Evolutionary conservation across 1,140 invertebrate genomes (phyloP).

Genomic region (Orchestia grillus): DNA sequence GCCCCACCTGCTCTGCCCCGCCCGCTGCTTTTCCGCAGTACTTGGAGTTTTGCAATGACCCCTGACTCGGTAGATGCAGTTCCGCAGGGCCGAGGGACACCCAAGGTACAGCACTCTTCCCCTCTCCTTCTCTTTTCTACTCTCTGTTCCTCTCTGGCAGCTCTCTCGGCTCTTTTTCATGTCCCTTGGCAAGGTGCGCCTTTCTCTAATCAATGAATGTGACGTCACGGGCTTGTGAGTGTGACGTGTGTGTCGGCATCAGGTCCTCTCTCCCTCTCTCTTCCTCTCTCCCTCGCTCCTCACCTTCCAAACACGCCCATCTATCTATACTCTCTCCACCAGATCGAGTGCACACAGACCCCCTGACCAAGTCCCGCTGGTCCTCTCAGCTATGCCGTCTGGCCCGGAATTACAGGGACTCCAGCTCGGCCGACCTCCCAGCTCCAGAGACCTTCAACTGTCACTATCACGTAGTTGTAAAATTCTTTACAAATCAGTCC

Average conservation of each 20-base stretch:
- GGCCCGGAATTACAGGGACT: background rate
- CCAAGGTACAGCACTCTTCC: background rate
- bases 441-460: background rate
- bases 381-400: background rate
- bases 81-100: background rate
- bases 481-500: background rate
- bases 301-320: background rate
- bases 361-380: background rate
- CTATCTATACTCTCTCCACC: background rate
- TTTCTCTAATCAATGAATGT: constrained; percentile 54
- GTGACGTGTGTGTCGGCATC: constrained; percentile 40
- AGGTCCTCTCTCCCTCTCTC: constrained; percentile 49
- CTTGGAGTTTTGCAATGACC: constrained; percentile 7
- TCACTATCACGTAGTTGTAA: background rate
- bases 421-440: background rate
- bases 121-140: background rate
- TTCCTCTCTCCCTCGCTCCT: constrained; percentile 10
- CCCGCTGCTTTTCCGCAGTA: background rate
- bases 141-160: constrained; percentile 38
- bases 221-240: constrained; percentile 31
- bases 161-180: constrained; percentile 19
- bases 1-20: background rate
- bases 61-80: background rate
- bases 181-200: constrained; percentile 22
- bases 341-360: background rate